Base-by-base conservation (phyloP, 2,888 invertebrate species). In the Drosophila dives region DNA sequence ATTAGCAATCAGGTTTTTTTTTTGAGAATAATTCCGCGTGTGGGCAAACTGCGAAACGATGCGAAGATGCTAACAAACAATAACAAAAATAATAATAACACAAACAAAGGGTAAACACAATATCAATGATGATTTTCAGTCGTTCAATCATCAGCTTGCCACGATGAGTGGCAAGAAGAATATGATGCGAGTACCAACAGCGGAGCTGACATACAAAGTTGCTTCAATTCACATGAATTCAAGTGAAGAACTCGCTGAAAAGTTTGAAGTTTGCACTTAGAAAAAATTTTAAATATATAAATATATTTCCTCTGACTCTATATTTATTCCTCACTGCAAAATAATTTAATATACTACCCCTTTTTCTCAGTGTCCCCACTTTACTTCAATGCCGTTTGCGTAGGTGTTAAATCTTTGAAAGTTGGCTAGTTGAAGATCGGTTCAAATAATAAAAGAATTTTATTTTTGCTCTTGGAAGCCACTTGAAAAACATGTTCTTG, bases 1-100 rank as follows among this genome's bases (percentile, higher is more conserved):
- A 75, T 72, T 75, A 64, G 67, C 75, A 77, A 78, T 54, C 78
- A 77, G 75, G 78, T 76, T 33, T 29, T 65, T 76, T 72, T 64
- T 32, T 26, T 63, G 51, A 61, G 42, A 64, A 66, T 48, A n/a
- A 50, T 66, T 61, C 38, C 42, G 36, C 33, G 55, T 49, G 75
- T 71, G 75, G 71, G 62, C 65, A 69, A 65, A 42, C 36, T 48
- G 38, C 34, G 12, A 63, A 51, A 26, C 17, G 49, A 26, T 33
- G 40, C 26, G 36, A 53, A 33, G 48, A 50, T 32, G 12, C 23
- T 29, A 49, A 55, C n/a, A 45, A 45, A 36, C 11, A 26, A 36
- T 7, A 54, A 38, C n/a, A 8, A 23, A 15, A 45, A 23, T 3
- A 45, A 45, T 23, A 23, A 23, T 38, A 38, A 51, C 10, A 36